Conservation (phyloP, 2,888 invertebrate species). For the Gandaritis pyraliata region DNA sequence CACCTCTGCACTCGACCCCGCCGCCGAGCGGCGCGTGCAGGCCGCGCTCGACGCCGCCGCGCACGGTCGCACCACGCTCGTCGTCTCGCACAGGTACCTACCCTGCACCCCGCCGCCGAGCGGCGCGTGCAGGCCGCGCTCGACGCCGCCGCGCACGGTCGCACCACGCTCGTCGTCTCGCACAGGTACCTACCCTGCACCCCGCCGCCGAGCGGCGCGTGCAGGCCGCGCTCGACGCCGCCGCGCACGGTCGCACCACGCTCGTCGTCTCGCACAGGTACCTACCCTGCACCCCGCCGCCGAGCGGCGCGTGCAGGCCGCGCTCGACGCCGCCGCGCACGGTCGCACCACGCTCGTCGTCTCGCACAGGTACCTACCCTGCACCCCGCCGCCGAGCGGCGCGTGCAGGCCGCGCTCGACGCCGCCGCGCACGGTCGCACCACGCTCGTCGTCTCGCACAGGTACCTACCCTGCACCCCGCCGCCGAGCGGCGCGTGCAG, state of each 20-base stretch:
- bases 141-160: constrained; percentile 88
- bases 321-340: constrained; percentile 88
- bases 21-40: constrained; percentile 87
- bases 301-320: constrained; percentile 84
- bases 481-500: constrained; percentile 87
- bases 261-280: constrained; percentile 89
- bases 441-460: constrained; percentile 89
- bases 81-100: constrained; percentile 87
- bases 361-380: constrained; percentile 90
- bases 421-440: constrained; percentile 89
- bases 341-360: constrained; percentile 90
- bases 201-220: constrained; percentile 88
- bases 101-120: constrained; percentile 87
- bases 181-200: constrained; percentile 91
- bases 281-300: constrained; percentile 92
- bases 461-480: constrained; percentile 90
- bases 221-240: constrained; percentile 86
- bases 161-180: constrained; percentile 90
- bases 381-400: constrained; percentile 90
- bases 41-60: constrained; percentile 88
- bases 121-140: constrained; percentile 82
- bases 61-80: constrained; percentile 88
- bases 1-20: constrained; percentile 92
- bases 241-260: constrained; percentile 89
- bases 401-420: constrained; percentile 85